Conservation (phyloP, 2,113 vertebrate genomes). For the Calyptommatus sinebrachiatus region DNA sequence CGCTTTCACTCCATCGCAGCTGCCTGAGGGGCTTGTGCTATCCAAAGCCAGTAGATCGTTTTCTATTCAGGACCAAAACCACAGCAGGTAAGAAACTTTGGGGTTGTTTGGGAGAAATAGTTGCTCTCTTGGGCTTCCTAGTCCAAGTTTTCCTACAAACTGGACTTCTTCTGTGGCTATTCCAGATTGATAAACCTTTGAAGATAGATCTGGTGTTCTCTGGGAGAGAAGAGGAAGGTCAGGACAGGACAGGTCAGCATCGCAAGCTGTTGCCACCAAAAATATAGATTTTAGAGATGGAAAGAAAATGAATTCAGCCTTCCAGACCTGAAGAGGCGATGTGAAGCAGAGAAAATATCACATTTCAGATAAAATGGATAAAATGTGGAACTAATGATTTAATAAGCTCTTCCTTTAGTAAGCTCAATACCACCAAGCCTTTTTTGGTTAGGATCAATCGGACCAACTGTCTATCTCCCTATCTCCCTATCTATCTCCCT, state of each 20-base stretch:
- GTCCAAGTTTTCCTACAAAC: neutral
- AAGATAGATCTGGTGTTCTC: neutral
- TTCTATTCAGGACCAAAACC: neutral
- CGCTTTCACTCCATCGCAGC: conserved; percentile 26
- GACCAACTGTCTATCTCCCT: neutral
- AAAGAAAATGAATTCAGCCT: neutral
- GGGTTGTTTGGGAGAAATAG: neutral
- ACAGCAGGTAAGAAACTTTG: conserved; percentile 52
- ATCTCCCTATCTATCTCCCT: too few relatives aligned
- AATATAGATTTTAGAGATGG: neutral
- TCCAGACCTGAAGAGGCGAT: neutral
- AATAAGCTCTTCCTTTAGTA: too few relatives aligned
- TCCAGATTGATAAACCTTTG: neutral
- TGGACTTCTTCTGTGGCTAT: neutral
- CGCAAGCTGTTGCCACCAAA: accelerated
- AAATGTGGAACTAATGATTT: neutral
- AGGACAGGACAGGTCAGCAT: neutral
- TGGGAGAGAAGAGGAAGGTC: neutral
- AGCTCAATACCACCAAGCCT: neutral
- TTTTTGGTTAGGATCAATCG: neutral
- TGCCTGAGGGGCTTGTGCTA: conserved; percentile 13
- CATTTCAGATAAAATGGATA: neutral
- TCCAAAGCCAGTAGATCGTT: conserved; percentile 11
- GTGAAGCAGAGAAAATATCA: neutral
- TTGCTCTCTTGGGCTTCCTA: neutral